Evolutionary conservation across 2,888 invertebrate genomes (phyloP), one percentile per base, ranked within the genome.

Genomic region (Eupithecia tripunctaria): DNA sequence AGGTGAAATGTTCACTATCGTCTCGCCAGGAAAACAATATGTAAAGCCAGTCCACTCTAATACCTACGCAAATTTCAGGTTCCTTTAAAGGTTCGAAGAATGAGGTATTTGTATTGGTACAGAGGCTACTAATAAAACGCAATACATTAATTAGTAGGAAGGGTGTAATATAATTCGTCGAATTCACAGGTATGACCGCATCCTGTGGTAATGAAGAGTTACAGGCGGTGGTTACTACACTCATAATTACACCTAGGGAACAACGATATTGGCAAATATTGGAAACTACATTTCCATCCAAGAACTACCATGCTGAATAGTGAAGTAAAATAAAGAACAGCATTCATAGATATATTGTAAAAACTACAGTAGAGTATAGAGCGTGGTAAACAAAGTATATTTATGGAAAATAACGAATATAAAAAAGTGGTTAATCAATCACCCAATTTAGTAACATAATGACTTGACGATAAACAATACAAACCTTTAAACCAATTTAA

Each of bases 241-340:
- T 66, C 68, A 64, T 76, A 74, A 80, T 79, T 77, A 74, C n/a
- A 72, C 32, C 15, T 59, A 36, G 63, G 38, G 68, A 76, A 76
- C 70, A 75, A 72, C 76, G 69, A 51, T 64, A 73, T 76, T 74
- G 75, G 68, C 71, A 67, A 76, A 72, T 64, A 47, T 51, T 62
- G 73, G 70, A 71, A 75, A 67, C 59, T 27, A 43, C 29, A 14
- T 72, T 70, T 72, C 60, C 67, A 70, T 59, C 38, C 21, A 69
- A 71, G 41, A 70, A 60, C 27, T 60, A 29, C 27, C 60, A 60
- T 60, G 60, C 18, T 29, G 18, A 60, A 29, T 60, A 29, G 29
- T 27, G 27, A 60, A 27, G 27, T 18, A 15, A 15, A 27, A 12
- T 59, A 21, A 60, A 27, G 4, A 14, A 59, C 43, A 43, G 18